Evolutionary conservation across 2,797 vertebrate genomes (phyloP), one percentile per base, ranked within the genome.

Genomic region (Rhinophrynus dorsalis): DNA sequence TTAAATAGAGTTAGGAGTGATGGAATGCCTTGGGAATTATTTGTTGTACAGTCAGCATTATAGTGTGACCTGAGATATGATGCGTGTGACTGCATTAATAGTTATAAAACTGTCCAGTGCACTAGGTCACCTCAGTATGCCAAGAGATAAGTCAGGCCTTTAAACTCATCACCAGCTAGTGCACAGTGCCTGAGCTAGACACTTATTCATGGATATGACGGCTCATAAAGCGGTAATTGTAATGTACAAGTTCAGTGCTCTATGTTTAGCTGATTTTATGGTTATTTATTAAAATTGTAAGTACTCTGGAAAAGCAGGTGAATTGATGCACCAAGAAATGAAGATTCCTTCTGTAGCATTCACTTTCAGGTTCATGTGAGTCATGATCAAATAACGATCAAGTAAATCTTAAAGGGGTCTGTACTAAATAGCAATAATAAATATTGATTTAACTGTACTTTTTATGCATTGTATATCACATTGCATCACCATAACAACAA

Each of bases 211-310:
- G 17, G 9, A 6, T 8, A 2, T 23, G 20, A 21, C 23, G 44
- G 44, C 18, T 23, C 44, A 47, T 47, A 47, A 21, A 47, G 44
- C 44, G 23, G 44, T 47, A 47, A 47, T 47, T 21, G 44, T 9
- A 47, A 47, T 23, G 20, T 47, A 47, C 10, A 47, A 47, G 40
- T 4, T 4, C 6, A 44, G 9, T 17, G 40, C 40, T 18, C 40
- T 15, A 44, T 18, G 17, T 44, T 44, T 44, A 44, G 44, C 18
- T n/a, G 10, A 11, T 20, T 47, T 47, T 21, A 47, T 47, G 20
- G 7, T 47, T 47, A 47, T 47, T 47, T 47, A 47, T 47, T 47
- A 23, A 47, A 47, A 47, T 9, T 23, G 23, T 47, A 47, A 47
- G 23, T 47, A 23, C 17, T 23, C 44, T 47, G 18, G n/a, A n/a